These are phyloP conservation scores for Vultur gryphus DNA, from an alignment of 2,797 vertebrate species.

Conservation along the genomic window DNA sequence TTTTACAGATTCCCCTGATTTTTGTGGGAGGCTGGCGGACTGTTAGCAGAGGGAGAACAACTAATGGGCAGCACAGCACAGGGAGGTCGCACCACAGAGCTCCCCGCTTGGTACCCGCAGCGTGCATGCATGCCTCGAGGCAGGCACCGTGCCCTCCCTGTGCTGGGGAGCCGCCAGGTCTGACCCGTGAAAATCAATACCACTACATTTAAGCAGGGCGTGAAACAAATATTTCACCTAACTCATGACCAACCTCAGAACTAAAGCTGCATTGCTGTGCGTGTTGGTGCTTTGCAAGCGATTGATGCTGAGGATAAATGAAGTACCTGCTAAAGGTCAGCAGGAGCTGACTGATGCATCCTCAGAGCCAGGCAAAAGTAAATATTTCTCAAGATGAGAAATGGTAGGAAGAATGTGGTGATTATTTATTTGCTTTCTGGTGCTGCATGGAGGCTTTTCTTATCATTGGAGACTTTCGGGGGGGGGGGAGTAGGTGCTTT, in stretches of 20 bases:
- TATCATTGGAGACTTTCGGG: not conserved
- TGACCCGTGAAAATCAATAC: not conserved
- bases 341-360: not conserved
- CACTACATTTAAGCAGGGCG: not conserved
- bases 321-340: not conserved
- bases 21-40: not conserved
- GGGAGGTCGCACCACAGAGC: rapidly evolving
- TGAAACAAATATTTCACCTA: not conserved
- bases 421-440: conserved; percentile 41
- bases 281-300: not conserved
- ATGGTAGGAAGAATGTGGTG: not conserved
- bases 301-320: not conserved
- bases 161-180: not conserved
- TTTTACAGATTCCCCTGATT: not conserved
- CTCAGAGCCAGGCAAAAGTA: not conserved
- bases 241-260: not conserved
- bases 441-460: conserved; percentile 13
- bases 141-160: not conserved
- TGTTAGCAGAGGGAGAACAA: not conserved
- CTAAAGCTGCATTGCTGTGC: not conserved
- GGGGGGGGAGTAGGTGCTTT: not conserved
- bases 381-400: not conserved
- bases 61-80: not conserved
- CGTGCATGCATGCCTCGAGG: rapidly evolving
- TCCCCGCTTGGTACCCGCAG: not conserved